Conservation (phyloP, 2,113 vertebrate species). For the Neotragus moschatus region DNA sequence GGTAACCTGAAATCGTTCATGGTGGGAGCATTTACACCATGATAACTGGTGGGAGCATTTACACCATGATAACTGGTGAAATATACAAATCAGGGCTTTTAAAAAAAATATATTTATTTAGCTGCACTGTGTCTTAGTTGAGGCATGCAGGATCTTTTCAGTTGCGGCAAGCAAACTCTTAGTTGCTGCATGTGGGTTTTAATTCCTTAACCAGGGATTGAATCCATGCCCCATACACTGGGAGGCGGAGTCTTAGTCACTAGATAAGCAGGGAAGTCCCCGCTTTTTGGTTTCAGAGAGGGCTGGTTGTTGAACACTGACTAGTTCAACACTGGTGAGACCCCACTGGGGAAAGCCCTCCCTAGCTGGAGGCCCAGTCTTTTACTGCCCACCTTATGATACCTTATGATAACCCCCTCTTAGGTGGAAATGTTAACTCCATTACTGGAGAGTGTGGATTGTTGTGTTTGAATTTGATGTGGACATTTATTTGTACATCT, state of each 20-base stretch:
- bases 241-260: background rate
- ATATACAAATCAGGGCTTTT: background rate
- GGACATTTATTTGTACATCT: background rate
- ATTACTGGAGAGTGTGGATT: background rate
- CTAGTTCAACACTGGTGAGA: background rate
- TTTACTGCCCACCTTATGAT: background rate
- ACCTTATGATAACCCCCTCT: background rate
- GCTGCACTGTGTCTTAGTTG: background rate
- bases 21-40: background rate
- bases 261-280: background rate
- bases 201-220: background rate
- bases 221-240: background rate
- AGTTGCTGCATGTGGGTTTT: background rate
- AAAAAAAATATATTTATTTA: background rate
- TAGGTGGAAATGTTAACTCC: background rate
- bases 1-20: background rate
- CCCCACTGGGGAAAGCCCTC: background rate
- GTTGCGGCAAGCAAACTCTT: background rate
- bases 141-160: background rate
- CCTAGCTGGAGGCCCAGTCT: background rate
- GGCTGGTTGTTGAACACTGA: background rate
- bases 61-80: background rate
- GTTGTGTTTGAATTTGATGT: background rate
- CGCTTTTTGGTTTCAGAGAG: background rate
- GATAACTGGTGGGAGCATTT: background rate